Conservation (phyloP, 2,888 invertebrate genomes). For the Agrotis puta region DNA sequence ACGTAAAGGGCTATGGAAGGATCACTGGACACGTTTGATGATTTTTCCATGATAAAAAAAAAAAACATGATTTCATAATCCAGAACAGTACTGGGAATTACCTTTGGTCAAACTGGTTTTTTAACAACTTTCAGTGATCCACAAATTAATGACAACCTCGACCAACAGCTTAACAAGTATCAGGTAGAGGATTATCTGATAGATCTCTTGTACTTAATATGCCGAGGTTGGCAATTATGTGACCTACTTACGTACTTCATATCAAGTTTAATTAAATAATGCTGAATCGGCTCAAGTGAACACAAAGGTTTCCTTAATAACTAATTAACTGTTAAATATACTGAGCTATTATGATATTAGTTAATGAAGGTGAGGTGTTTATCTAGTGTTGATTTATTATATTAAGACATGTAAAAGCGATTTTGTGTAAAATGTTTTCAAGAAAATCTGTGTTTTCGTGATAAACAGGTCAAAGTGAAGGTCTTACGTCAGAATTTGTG, state of each 20-base stretch:
- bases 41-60: too few relatives aligned
- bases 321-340: slow-evolving; percentile 45
- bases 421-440: slow-evolving; percentile 6
- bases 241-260: not conserved
- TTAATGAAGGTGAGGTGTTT: slow-evolving; percentile 15
- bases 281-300: slow-evolving; percentile 41
- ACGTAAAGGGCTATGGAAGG: too few relatives aligned
- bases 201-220: too few relatives aligned
- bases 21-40: too few relatives aligned
- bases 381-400: slow-evolving; percentile 30
- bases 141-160: too few relatives aligned
- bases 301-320: slow-evolving; percentile 45
- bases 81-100: too few relatives aligned
- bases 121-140: too few relatives aligned
- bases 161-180: too few relatives aligned
- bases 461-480: not conserved
- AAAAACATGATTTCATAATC: too few relatives aligned
- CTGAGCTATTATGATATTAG: slow-evolving; percentile 22
- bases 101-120: too few relatives aligned
- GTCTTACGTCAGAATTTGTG: not conserved
- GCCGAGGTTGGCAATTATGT: not conserved
- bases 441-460: not conserved
- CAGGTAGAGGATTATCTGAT: too few relatives aligned
- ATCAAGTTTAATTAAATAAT: slow-evolving; percentile 43
- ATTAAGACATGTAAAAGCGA: slow-evolving; percentile 6